Conservation (phyloP, 2,113 vertebrate genomes). For the human (Homo sapiens) region GRCh38 chr6:24845001-24845500, state of each 20-base stretch:
- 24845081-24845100: background rate
- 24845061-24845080: background rate
- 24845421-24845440: background rate
- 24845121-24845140: background rate
- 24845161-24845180: background rate
- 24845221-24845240: rapidly evolving
- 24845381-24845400: background rate
- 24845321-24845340: background rate
- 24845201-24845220: no score
- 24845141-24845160: background rate
- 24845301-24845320: rapidly evolving
- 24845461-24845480: background rate
- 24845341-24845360: background rate
- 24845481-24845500: no score
- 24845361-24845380: background rate
- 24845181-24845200: background rate
- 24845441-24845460: background rate
- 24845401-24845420: background rate
- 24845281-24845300: rapidly evolving
- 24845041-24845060: background rate
- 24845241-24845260: background rate
- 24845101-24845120: background rate
- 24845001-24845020: background rate
- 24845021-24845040: background rate
- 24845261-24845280: background rate